These are phyloP conservation scores for Lytechinus variegatus DNA, from an alignment of 35 echinoderm and acorn worm genomes.

Conservation along the genomic window DNA sequence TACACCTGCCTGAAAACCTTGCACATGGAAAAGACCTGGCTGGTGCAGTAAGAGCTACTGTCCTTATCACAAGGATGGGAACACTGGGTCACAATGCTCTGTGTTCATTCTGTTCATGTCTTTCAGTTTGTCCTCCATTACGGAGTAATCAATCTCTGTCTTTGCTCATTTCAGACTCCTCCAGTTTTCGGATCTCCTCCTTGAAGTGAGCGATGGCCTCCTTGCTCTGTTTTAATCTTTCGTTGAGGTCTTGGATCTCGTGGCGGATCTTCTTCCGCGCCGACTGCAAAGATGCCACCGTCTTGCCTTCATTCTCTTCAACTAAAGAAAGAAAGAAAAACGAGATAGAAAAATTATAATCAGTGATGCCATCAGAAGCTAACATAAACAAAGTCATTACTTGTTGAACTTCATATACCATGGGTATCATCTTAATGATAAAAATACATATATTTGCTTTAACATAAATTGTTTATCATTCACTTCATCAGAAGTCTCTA, in stretches of 20 bases:
- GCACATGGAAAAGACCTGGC: no score
- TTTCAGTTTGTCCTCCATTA: neutral
- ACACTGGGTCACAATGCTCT: no score
- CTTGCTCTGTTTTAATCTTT: slow-evolving; percentile 96
- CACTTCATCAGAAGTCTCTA: no score
- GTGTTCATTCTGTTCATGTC: neutral
- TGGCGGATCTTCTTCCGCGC: slow-evolving; percentile 93
- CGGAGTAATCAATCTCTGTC: slow-evolving; percentile 54
- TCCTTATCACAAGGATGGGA: no score
- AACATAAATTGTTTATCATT: no score
- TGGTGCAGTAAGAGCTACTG: no score
- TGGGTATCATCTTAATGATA: neutral
- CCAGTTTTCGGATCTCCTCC: slow-evolving; percentile 90
- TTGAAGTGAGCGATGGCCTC: slow-evolving; percentile 92
- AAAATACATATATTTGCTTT: no score
- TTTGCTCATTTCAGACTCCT: slow-evolving; percentile 77
- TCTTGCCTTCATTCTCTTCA: slow-evolving; percentile 81
- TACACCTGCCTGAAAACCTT: no score
- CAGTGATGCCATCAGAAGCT: neutral
- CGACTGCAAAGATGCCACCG: slow-evolving; percentile 77
- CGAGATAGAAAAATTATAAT: neutral
- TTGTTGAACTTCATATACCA: neutral
- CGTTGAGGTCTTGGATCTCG: slow-evolving; percentile 94
- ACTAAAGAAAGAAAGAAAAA: slow-evolving; percentile 60
- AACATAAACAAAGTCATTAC: neutral